Percentiles rank a stretch among this genome's conserved stretches.
These are phyloP conservation scores for Pygoscelis antarcticus DNA, from an alignment of 2,113 vertebrate species.

Conservation along the genomic window DNA sequence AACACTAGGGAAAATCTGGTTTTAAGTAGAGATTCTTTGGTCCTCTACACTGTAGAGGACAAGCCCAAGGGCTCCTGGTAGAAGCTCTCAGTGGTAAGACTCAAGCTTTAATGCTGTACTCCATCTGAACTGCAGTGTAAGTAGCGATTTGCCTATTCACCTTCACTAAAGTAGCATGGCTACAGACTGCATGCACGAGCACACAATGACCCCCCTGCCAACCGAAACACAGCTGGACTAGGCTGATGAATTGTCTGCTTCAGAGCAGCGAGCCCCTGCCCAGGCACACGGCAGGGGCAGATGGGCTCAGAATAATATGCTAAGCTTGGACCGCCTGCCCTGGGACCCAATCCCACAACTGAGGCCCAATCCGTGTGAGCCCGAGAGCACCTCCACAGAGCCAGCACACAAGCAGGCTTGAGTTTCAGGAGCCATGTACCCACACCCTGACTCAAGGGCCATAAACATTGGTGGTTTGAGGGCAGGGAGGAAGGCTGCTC, in stretches of 20 bases:
- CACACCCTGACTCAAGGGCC: background rate
- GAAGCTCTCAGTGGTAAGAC: background rate
- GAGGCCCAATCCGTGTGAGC: background rate
- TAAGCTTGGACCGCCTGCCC: background rate
- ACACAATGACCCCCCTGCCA: accelerated
- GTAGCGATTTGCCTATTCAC: background rate
- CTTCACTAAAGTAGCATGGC: background rate
- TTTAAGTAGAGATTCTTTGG: background rate
- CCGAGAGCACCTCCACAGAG: background rate
- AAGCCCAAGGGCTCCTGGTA: background rate
- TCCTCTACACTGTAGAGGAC: background rate
- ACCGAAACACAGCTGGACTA: accelerated
- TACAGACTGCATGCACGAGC: background rate
- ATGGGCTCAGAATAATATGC: background rate
- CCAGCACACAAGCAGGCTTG: background rate
- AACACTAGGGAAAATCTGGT: background rate
- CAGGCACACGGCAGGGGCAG: background rate
- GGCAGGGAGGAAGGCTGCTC: background rate
- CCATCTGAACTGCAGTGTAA: background rate
- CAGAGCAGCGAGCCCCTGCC: background rate
- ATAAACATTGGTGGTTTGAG: background rate
- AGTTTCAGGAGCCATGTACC: background rate
- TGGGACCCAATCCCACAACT: background rate
- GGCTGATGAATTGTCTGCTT: background rate
- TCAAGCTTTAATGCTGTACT: background rate